Evolutionary conservation across 1,140 invertebrate species (phyloP).

Genomic region (Pseudomyrmex dendroicus): DNA sequence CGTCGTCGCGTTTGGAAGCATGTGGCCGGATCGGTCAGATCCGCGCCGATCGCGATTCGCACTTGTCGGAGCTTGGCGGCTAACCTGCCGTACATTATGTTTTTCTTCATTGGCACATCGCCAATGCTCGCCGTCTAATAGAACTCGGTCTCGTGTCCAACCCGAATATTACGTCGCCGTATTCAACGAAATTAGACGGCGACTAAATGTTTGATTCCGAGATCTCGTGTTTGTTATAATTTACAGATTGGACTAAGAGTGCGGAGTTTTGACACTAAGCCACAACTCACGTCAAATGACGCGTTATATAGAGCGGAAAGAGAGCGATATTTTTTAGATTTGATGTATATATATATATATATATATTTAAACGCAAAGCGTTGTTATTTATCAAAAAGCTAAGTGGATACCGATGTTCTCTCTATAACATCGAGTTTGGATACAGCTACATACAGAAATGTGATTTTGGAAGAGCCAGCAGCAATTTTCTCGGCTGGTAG

Average conservation of each 20-base stretch:
- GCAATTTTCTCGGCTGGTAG: not conserved
- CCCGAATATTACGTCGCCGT: slow-evolving; percentile 32
- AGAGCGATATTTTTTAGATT: not conserved
- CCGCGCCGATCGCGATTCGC: slow-evolving; percentile 18
- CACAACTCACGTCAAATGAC: not conserved
- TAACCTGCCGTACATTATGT: slow-evolving; percentile 23
- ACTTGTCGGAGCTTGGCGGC: slow-evolving; percentile 54
- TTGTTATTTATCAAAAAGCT: not conserved
- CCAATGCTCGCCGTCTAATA: slow-evolving; percentile 37
- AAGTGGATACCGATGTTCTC: too few species aligned
- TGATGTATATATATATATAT: not conserved
- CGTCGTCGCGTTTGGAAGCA: slow-evolving; percentile 1
- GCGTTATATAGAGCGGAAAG: not conserved
- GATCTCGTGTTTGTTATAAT: not conserved
- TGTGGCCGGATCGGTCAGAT: slow-evolving; percentile 45
- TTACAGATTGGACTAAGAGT: not conserved
- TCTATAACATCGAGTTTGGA: not conserved
- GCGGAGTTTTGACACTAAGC: not conserved
- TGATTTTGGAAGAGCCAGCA: not conserved
- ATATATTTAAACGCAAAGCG: not conserved
- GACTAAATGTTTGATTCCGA: not conserved
- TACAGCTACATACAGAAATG: too few species aligned
- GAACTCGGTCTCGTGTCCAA: slow-evolving; percentile 49
- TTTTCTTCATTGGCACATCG: slow-evolving; percentile 52
- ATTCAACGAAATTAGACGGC: slow-evolving; percentile 28